Percentiles rank a stretch among this genome's conserved stretches.
Evolutionary conservation across 2,113 vertebrate genomes (phyloP).

Genomic region (Prolemur simus): DNA sequence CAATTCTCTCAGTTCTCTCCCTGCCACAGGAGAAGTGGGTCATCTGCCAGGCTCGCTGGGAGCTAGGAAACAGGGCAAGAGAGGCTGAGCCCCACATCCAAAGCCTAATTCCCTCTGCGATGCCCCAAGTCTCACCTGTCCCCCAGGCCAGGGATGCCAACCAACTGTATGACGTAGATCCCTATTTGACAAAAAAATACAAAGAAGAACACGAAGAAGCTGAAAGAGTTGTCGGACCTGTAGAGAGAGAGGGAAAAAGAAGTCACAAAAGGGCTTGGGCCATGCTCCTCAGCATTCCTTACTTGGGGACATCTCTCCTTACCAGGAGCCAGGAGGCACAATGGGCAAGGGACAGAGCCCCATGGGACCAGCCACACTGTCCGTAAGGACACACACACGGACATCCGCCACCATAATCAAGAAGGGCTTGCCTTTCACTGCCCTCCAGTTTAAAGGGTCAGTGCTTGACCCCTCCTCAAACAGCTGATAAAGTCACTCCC

Average conservation of each 20-base stretch:
- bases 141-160: slow-evolving; percentile 94
- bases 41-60: background rate
- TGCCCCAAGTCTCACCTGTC: slow-evolving; percentile 90
- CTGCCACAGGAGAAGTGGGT: background rate
- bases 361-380: background rate
- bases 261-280: background rate
- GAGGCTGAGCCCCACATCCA: background rate
- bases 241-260: slow-evolving; percentile 39
- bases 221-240: slow-evolving; percentile 99
- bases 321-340: background rate
- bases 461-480: background rate
- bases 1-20: too few species aligned
- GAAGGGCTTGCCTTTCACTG: background rate
- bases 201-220: slow-evolving; percentile 99
- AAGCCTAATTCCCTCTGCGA: background rate
- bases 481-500: background rate
- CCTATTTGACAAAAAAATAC: slow-evolving; percentile 97
- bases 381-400: background rate
- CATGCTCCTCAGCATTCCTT: background rate
- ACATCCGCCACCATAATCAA: background rate
- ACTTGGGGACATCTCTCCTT: background rate
- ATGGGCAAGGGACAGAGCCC: background rate
- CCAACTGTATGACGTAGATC: slow-evolving; percentile 94
- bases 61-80: background rate
- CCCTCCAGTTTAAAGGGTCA: background rate